These are phyloP conservation scores for Corydoras sp. DNA, from an alignment of 2,113 vertebrate genomes.

Conservation along the genomic window DNA sequence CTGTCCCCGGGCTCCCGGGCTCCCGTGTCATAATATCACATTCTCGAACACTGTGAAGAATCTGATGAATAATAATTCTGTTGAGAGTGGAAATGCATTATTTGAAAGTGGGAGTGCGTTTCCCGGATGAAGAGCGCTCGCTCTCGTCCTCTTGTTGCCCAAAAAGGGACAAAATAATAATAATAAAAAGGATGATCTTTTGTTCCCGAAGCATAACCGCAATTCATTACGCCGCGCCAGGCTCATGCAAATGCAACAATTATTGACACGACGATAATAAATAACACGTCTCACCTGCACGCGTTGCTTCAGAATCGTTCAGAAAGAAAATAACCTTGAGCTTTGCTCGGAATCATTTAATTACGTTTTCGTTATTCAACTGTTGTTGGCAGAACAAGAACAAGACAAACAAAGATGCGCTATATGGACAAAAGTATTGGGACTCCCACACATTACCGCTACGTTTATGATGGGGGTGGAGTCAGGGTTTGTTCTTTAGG, in stretches of 20 bases:
- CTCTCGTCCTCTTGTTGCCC: neutral
- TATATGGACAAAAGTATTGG: too few species aligned
- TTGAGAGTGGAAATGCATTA: neutral
- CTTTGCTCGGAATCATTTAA: constrained; percentile 8
- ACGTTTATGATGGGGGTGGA: too few species aligned
- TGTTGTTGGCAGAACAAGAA: neutral
- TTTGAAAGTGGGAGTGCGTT: constrained; percentile 10
- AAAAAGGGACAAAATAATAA: too few species aligned
- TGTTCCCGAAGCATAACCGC: constrained; percentile 10
- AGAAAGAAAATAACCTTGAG: neutral
- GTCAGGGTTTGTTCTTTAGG: too few species aligned
- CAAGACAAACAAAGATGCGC: neutral
- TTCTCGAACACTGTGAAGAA: neutral
- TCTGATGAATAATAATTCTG: constrained; percentile 9
- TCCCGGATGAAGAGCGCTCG: neutral
- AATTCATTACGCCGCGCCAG: constrained; percentile 17
- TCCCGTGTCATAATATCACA: neutral
- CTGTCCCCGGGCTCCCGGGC: neutral
- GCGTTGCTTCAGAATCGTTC: constrained; percentile 7
- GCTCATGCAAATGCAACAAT: constrained; percentile 17
- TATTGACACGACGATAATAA: constrained; percentile 6
- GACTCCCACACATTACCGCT: too few species aligned
- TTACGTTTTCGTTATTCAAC: constrained; percentile 8
- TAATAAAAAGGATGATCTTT: constrained; percentile 1
- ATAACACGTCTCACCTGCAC: neutral